phyloP scores from a whole-genome alignment of 1,140 invertebrate species.

The Trichonephila clavipes region DNA sequence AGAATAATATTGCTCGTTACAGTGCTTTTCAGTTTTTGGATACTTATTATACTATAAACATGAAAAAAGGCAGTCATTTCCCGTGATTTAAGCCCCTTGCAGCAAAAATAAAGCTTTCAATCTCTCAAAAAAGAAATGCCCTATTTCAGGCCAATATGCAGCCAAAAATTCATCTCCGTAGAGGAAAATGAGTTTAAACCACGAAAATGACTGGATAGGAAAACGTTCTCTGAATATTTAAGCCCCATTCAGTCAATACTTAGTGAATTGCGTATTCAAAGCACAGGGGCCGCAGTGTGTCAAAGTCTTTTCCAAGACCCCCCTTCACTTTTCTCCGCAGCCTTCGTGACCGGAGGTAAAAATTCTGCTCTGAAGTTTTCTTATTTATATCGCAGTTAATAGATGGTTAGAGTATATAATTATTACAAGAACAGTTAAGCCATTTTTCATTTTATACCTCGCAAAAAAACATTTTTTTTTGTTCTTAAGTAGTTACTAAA shows the following conservation, averaged over 20 bases:
- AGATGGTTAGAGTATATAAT: background rate
- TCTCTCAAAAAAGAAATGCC: background rate
- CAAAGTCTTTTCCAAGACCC: background rate
- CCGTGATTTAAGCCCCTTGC: background rate
- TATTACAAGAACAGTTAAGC: background rate
- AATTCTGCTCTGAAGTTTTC: background rate
- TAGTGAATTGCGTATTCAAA: slow-evolving; percentile 17
- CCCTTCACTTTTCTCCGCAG: background rate
- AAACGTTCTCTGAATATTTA: slow-evolving; percentile 34
- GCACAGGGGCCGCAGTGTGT: background rate
- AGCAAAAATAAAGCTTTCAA: background rate
- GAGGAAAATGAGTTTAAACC: background rate
- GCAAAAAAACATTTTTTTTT: background rate
- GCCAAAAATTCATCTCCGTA: background rate
- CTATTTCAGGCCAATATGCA: background rate
- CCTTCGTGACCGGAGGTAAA: background rate
- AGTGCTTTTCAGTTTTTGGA: background rate
- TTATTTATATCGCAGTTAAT: background rate
- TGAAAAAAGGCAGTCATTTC: too few relatives aligned
- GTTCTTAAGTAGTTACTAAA: background rate
- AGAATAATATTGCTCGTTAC: background rate
- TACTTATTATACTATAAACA: too few relatives aligned
- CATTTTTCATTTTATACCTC: background rate
- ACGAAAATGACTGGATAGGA: background rate
- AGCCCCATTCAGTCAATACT: slow-evolving; percentile 41